phyloP scores from a whole-genome alignment of 2,113 vertebrate genomes.

The Phyllostomus discolor region DNA sequence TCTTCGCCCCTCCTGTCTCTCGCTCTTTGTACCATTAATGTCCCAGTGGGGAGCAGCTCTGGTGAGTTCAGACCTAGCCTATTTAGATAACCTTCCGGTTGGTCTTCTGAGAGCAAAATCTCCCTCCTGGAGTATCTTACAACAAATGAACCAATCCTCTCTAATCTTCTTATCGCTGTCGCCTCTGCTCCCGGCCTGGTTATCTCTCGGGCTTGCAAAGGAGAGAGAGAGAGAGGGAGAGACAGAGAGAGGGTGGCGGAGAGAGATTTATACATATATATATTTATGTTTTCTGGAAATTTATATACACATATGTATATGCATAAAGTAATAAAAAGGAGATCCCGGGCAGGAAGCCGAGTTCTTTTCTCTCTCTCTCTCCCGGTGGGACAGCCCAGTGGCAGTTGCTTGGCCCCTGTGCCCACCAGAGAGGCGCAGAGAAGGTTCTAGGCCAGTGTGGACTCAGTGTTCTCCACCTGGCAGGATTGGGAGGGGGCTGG shows the following conservation, averaged over 20 bases:
- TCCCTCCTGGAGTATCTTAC: conserved; percentile 79
- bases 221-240: conserved; percentile 55
- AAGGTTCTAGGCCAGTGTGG: accelerated
- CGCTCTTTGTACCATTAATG: conserved; percentile 74
- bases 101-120: conserved; percentile 76
- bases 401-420: no score
- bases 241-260: conserved; percentile 20
- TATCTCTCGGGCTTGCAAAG: conserved; percentile 74
- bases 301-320: not conserved
- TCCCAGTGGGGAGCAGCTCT: conserved; percentile 73
- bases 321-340: conserved; percentile 10
- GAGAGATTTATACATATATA: not conserved
- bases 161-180: conserved; percentile 85
- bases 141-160: conserved; percentile 80
- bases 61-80: conserved; percentile 77
- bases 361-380: not conserved
- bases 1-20: conserved; percentile 47
- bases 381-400: not conserved
- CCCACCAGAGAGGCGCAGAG: conserved; percentile 30
- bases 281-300: not conserved
- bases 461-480: no score
- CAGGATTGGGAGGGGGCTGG: not conserved
- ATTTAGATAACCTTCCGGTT: conserved; percentile 84
- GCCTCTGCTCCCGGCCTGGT: conserved; percentile 78
- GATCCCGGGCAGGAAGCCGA: not conserved